A percentile compares a stretch with the other conserved stretches of the same genome.
Conservation (phyloP, 2,797 vertebrate species). For the Intellagama lesueurii region DNA sequence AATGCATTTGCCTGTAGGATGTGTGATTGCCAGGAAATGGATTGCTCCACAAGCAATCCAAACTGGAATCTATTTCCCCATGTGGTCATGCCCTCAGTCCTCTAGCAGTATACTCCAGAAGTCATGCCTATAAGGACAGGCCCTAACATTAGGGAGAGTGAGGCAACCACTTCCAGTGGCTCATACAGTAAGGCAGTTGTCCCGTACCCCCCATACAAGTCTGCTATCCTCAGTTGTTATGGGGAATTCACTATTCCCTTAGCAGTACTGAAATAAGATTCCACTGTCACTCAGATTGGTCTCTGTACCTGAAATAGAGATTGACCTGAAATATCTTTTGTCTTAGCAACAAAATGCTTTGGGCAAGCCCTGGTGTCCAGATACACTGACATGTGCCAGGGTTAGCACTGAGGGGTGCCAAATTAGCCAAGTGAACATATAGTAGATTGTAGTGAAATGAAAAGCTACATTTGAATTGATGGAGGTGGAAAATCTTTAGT, state of each 20-base stretch:
- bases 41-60: too few species aligned
- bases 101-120: background rate
- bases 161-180: background rate
- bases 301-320: background rate
- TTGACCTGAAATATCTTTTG: background rate
- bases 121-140: background rate
- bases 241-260: background rate
- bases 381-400: background rate
- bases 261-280: background rate
- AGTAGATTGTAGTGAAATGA: background rate
- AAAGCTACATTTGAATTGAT: background rate
- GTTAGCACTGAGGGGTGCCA: background rate
- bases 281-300: background rate
- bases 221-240: too few species aligned
- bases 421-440: background rate
- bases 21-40: too few species aligned
- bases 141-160: background rate
- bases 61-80: too few species aligned
- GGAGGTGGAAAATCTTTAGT: too few species aligned
- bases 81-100: too few species aligned
- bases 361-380: background rate
- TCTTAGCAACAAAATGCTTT: background rate
- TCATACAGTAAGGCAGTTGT: background rate
- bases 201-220: too few species aligned
- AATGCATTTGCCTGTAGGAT: too few species aligned